Percentiles rank a stretch among this genome's conserved stretches.
Evolutionary conservation across 2,888 invertebrate species (phyloP).

Genomic region (Hartigia nigra): DNA sequence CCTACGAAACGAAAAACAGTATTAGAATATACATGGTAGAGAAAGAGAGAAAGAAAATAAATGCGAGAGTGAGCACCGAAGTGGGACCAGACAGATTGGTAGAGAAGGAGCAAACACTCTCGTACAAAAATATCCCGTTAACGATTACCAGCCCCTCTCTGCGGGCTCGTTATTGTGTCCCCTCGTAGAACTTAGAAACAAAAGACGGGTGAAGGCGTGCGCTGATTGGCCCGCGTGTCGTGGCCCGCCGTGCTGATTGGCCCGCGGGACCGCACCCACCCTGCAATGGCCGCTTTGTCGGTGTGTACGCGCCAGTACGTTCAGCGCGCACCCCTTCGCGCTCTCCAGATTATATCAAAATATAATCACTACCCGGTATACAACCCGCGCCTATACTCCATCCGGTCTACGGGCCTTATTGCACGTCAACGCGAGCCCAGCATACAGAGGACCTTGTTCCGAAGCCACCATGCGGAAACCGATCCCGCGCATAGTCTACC

Average conservation of each 20-base stretch:
- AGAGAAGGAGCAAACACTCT: constrained; percentile 29
- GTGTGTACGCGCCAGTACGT: constrained; percentile 45
- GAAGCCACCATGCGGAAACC: constrained; percentile 46
- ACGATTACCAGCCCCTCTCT: constrained; percentile 56
- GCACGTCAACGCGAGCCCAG: neutral
- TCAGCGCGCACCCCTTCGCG: constrained; percentile 36
- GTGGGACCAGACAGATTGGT: constrained; percentile 21
- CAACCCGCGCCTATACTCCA: neutral
- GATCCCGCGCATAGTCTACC: constrained; percentile 16
- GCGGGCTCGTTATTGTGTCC: constrained; percentile 60
- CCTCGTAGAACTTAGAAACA: constrained; percentile 54
- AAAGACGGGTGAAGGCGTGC: constrained; percentile 57
- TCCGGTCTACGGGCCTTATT: constrained; percentile 7
- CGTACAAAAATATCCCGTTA: constrained; percentile 59
- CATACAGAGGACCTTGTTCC: constrained; percentile 37
- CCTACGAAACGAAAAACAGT: neutral
- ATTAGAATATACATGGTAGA: constrained; percentile 18
- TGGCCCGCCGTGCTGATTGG: constrained; percentile 62
- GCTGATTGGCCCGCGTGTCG: constrained; percentile 62
- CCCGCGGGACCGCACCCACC: constrained; percentile 65
- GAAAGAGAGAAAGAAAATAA: constrained; percentile 9
- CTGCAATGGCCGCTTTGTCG: constrained; percentile 66
- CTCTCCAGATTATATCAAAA: constrained; percentile 47
- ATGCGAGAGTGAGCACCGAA: constrained; percentile 22
- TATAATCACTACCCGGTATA: constrained; percentile 41